A percentile compares a stretch with the other conserved stretches of the same genome.
These are phyloP conservation scores for Xanthia togata DNA, from an alignment of 2,888 invertebrate species.

Conservation along the genomic window DNA sequence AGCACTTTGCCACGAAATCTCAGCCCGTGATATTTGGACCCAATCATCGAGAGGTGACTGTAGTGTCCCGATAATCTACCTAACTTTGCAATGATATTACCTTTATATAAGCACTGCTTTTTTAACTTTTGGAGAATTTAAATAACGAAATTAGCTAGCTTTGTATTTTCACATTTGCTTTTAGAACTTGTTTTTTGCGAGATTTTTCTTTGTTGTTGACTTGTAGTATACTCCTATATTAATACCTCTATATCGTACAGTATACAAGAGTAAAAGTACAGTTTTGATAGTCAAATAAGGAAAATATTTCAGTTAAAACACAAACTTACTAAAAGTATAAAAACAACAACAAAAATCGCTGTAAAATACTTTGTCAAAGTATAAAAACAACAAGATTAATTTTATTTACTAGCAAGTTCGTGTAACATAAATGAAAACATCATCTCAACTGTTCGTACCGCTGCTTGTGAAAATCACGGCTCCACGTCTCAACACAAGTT, in stretches of 20 bases:
- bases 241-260: neutral
- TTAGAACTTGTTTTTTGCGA: conserved; percentile 36
- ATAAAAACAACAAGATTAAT: conserved; percentile 64
- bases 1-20: conserved; percentile 76
- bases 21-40: conserved; percentile 76
- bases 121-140: conserved; percentile 66
- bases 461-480: conserved; percentile 70
- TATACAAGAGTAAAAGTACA: conserved; percentile 1
- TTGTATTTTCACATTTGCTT: conserved; percentile 55
- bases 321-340: conserved; percentile 27
- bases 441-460: conserved; percentile 56
- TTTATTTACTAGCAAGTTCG: conserved; percentile 61
- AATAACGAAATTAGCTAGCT: conserved; percentile 63
- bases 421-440: conserved; percentile 65
- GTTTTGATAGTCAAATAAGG: conserved; percentile 15
- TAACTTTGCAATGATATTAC: conserved; percentile 66
- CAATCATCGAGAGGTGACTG: conserved; percentile 74
- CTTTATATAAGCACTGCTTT: conserved; percentile 62
- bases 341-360: conserved; percentile 42
- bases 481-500: conserved; percentile 71
- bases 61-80: conserved; percentile 68
- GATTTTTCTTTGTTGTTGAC: conserved; percentile 30
- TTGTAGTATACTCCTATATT: neutral
- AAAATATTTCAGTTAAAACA: conserved; percentile 48
- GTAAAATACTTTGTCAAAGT: conserved; percentile 56